Evolutionary conservation across 2,113 vertebrate genomes (phyloP).

Genomic region (Sardina pilchardus): DNA sequence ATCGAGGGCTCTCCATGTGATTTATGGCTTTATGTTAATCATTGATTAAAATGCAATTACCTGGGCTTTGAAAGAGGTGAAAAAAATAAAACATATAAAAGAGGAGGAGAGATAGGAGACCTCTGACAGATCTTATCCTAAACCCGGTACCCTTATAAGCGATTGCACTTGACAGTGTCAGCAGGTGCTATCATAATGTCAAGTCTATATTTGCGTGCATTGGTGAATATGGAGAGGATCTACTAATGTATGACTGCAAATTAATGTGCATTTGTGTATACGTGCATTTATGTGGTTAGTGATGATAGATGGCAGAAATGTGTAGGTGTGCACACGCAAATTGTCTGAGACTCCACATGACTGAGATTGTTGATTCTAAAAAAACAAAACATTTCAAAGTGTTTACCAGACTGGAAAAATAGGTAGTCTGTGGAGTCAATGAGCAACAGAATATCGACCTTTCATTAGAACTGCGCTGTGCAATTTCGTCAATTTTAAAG

Average conservation of each 20-base stretch:
- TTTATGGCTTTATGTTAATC: constrained; percentile 48
- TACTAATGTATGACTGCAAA: neutral
- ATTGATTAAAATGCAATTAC: constrained; percentile 46
- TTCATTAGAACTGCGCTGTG: constrained; percentile 1
- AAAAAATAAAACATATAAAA: constrained; percentile 8
- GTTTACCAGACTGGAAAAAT: neutral
- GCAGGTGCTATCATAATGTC: neutral
- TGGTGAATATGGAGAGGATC: neutral
- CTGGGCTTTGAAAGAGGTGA: constrained; percentile 23
- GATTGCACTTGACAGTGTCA: neutral
- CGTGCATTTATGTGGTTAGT: neutral
- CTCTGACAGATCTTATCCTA: neutral
- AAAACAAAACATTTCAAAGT: neutral
- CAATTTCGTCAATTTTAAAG: constrained; percentile 58
- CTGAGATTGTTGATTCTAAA: neutral
- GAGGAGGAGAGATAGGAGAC: neutral
- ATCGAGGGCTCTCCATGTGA: constrained; percentile 29
- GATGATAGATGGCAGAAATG: neutral
- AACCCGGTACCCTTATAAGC: neutral
- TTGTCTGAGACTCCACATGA: neutral
- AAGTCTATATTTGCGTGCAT: neutral
- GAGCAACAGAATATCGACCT: constrained; percentile 21
- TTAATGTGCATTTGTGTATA: neutral
- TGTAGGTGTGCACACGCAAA: neutral
- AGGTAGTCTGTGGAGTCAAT: neutral